Evolutionary conservation across 1,140 invertebrate species (phyloP), one percentile per base, ranked within the genome.

Genomic region (Pseudobourletiella spinata): DNA sequence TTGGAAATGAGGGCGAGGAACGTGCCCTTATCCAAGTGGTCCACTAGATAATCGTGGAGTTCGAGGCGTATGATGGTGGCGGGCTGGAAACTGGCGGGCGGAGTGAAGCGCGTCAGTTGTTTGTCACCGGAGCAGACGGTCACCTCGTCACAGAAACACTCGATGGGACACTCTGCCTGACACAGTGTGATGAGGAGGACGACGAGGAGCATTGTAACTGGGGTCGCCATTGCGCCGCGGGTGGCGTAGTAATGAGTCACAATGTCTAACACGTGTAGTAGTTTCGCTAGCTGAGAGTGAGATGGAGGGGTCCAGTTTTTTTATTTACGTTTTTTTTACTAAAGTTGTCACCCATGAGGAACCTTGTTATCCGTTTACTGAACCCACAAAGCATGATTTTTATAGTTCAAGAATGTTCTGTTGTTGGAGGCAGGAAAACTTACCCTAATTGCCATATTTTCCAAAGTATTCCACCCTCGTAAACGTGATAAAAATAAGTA

Each of bases 151-250:
- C 66, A 68, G 50, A 44, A 68, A 39, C 66, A 68, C 60, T 68
- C 66, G 11, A 64, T 68, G 32, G 66, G 66, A 59, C 66, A 68
- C 54, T 68, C 66, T 18, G 42, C 66, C 35, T 64, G 66, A 46
- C 65, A 67, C 25, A 54, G 46, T 4, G 57, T 54, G 25, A 56
- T 29, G 6, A 39, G 30, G 48, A 67, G 35, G 20, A 63, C 30
- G 39, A 52, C 44, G 18, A 62, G 39, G n/a, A 67, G 30, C 15
- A 62, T 46, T 51, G 60, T 62, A 50, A 63, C 25, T 18, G 39
- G 61, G 24, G 62, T 30, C 55, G 44, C 51, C 65, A 67, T 66
- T 46, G 57, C 56, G 28, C n/a, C n/a, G 8, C 8, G 32, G 32
- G n/a, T 39, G 8, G 8, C n/a, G 8, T 39, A 39, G 8, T 39